Evolutionary conservation across 2,888 invertebrate species (phyloP).

Genomic region (Polia nebulosa): DNA sequence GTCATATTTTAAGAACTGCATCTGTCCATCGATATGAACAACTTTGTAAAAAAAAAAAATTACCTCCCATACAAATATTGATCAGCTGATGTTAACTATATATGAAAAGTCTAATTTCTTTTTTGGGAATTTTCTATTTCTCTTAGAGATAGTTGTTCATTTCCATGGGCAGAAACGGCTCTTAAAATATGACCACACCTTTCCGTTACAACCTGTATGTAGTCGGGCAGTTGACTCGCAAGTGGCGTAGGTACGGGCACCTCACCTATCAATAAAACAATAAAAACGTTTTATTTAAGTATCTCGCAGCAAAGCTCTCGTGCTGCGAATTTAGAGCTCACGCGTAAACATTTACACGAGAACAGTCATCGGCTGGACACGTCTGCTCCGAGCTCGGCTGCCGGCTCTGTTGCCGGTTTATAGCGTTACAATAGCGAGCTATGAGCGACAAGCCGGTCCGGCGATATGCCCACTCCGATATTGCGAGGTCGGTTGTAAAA

Average conservation of each 20-base stretch:
- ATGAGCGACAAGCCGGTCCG: background rate
- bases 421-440: constrained; percentile 30
- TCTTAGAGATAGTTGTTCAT: too few relatives aligned
- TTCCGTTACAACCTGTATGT: too few relatives aligned
- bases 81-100: too few relatives aligned
- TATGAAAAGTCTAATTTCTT: too few relatives aligned
- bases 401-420: constrained; percentile 40
- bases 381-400: constrained; percentile 42
- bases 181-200: too few relatives aligned
- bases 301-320: constrained; percentile 49
- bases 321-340: constrained; percentile 62
- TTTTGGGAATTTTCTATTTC: too few relatives aligned
- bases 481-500: constrained; percentile 29
- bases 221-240: constrained; percentile 32
- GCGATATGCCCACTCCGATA: constrained; percentile 2
- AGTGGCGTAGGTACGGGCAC: constrained; percentile 34
- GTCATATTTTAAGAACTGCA: too few relatives aligned
- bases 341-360: constrained; percentile 73
- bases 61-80: too few relatives aligned
- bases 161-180: too few relatives aligned
- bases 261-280: constrained; percentile 55
- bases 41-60: too few relatives aligned
- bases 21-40: too few relatives aligned
- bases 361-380: constrained; percentile 58
- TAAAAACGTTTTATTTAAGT: constrained; percentile 63